A percentile compares a stretch with the other conserved stretches of the same genome.
Evolutionary conservation across 2,888 invertebrate genomes (phyloP).

Genomic region (Watsonalla cultraria): DNA sequence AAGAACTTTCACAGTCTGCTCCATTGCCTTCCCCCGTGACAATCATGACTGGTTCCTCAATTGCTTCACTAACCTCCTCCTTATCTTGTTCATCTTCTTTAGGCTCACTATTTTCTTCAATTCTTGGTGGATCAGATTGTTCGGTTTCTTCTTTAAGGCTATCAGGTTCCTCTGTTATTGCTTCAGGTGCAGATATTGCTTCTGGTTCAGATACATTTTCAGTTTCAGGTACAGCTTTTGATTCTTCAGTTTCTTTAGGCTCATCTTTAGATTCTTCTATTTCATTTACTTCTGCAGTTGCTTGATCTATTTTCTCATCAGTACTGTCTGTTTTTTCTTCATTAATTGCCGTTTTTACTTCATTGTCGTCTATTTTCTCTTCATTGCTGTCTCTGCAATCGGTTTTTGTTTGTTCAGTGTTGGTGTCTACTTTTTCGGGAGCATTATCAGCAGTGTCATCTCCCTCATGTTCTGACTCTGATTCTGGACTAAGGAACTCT

Average conservation of each 20-base stretch:
- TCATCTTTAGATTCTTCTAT: neutral
- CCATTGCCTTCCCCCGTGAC: slow-evolving; percentile 85
- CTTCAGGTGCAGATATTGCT: slow-evolving; percentile 1
- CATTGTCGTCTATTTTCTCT: slow-evolving; percentile 5
- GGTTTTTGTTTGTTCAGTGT: slow-evolving; percentile 14
- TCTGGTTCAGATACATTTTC: neutral
- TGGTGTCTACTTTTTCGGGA: slow-evolving; percentile 9
- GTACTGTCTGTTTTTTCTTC: slow-evolving; percentile 4
- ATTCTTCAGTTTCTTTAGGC: slow-evolving; percentile 3
- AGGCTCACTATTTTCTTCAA: slow-evolving; percentile 17
- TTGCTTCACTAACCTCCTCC: slow-evolving; percentile 77
- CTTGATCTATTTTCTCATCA: slow-evolving; percentile 8
- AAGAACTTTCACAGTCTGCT: slow-evolving; percentile 79
- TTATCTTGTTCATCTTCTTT: slow-evolving; percentile 3
- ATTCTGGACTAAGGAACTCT: slow-evolving; percentile 71
- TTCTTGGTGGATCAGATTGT: slow-evolving; percentile 16
- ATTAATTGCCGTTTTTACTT: slow-evolving; percentile 1
- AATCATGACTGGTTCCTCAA: slow-evolving; percentile 85
- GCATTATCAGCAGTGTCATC: slow-evolving; percentile 29
- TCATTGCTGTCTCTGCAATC: slow-evolving; percentile 11
- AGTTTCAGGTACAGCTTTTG: slow-evolving; percentile 6
- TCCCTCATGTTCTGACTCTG: slow-evolving; percentile 62
- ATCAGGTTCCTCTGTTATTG: slow-evolving; percentile 4
- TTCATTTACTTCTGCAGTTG: slow-evolving; percentile 5
- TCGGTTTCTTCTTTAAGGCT: slow-evolving; percentile 22